These are phyloP conservation scores for Parus major DNA, from an alignment of 2,113 vertebrate species.

Conservation along the genomic window DNA sequence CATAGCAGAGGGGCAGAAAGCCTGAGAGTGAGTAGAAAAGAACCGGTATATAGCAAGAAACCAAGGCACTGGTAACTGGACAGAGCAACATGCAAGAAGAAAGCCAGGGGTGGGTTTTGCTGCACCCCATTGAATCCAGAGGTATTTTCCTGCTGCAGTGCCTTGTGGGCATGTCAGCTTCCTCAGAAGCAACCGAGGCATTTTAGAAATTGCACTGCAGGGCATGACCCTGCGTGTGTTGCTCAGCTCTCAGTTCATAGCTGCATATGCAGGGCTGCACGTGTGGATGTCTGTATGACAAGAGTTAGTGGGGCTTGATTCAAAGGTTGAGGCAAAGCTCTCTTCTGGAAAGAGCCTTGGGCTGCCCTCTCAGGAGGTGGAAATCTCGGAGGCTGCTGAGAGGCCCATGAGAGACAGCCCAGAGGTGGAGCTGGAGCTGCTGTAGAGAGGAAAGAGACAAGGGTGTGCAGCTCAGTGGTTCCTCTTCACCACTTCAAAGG, in stretches of 20 bases:
- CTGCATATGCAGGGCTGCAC: too few relatives aligned
- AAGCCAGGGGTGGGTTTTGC: fast-evolving
- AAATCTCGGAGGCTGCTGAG: not conserved
- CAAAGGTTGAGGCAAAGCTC: not conserved
- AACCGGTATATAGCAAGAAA: not conserved
- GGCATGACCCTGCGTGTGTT: too few relatives aligned
- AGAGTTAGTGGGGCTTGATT: not conserved
- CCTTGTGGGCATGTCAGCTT: not conserved
- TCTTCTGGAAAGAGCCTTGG: not conserved
- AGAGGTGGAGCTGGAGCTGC: too few relatives aligned
- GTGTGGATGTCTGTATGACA: not conserved
- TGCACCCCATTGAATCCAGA: not conserved
- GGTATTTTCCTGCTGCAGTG: not conserved
- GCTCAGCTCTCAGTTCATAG: too few relatives aligned
- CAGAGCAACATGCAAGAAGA: not conserved
- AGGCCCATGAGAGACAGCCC: not conserved
- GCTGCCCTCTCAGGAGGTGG: not conserved
- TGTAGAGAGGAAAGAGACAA: not conserved
- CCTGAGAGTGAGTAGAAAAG: too few relatives aligned
- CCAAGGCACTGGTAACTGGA: not conserved
- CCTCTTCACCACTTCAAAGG: not conserved
- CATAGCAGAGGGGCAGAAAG: not conserved
- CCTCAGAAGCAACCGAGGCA: not conserved
- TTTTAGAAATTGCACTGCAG: not conserved
- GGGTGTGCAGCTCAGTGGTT: not conserved